Percentiles rank a stretch among this genome's conserved stretches.
These are phyloP conservation scores for Napeogenes sylphis DNA, from an alignment of 2,888 invertebrate genomes.

Conservation along the genomic window DNA sequence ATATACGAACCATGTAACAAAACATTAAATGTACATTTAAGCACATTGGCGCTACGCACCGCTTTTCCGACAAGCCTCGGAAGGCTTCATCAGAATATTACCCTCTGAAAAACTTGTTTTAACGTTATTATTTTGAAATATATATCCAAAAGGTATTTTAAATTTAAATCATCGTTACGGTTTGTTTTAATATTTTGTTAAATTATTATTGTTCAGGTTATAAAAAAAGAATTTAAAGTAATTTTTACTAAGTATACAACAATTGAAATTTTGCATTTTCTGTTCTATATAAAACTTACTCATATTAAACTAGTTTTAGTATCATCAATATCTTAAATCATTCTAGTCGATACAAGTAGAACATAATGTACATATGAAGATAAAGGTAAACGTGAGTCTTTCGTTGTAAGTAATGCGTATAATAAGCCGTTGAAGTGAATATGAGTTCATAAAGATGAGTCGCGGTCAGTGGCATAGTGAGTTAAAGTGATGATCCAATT, in stretches of 20 bases:
- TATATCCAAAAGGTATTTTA: too few species aligned
- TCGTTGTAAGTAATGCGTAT: neutral
- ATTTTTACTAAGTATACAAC: too few species aligned
- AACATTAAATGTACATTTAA: neutral
- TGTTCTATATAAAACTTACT: too few species aligned
- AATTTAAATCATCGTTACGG: too few species aligned
- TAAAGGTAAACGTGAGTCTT: neutral
- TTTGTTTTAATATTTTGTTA: too few species aligned
- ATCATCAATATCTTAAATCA: too few species aligned
- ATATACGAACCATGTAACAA: neutral
- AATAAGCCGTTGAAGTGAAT: constrained; percentile 22
- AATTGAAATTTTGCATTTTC: too few species aligned
- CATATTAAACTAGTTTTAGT: too few species aligned
- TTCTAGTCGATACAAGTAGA: too few species aligned
- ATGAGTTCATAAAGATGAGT: constrained; percentile 18
- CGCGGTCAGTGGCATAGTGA: constrained; percentile 9
- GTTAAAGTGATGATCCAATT: neutral
- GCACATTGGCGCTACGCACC: constrained; percentile 1
- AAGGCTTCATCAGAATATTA: neutral
- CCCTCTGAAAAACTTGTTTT: neutral
- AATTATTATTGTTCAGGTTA: too few species aligned
- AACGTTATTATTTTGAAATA: neutral
- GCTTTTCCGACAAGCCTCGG: neutral
- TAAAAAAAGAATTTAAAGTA: too few species aligned
- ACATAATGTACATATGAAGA: neutral